Evolutionary conservation across 2,797 vertebrate genomes (phyloP).

Genomic region (Manis crassicaudata): DNA sequence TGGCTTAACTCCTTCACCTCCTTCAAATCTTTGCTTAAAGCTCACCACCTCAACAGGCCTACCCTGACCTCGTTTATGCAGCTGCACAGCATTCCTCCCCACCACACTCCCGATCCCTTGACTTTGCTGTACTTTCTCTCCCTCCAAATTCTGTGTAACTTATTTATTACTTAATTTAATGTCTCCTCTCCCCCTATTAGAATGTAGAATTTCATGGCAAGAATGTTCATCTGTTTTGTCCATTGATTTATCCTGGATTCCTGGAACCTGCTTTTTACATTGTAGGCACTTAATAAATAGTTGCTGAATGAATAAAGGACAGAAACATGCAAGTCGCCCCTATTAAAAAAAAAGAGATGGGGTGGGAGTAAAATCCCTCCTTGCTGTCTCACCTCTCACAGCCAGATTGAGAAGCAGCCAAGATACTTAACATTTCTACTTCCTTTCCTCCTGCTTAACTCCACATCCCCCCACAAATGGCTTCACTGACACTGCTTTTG

Average conservation of each 20-base stretch:
- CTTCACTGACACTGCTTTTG: background rate
- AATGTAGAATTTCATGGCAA: background rate
- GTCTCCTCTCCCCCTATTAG: background rate
- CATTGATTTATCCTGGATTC: background rate
- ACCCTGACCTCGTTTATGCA: background rate
- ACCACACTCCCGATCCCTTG: background rate
- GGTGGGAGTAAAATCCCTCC: too few relatives aligned
- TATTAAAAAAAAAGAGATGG: background rate
- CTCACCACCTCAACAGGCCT: background rate
- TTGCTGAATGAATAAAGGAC: background rate
- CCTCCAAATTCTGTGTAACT: background rate
- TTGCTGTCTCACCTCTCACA: background rate
- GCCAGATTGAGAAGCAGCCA: background rate
- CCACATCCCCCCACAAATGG: background rate
- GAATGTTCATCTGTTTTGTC: constrained; percentile 40
- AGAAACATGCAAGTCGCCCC: background rate
- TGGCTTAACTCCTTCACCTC: background rate
- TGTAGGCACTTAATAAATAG: background rate
- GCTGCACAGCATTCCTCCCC: background rate
- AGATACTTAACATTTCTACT: background rate
- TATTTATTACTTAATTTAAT: background rate
- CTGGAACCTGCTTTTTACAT: background rate
- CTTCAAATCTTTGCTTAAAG: background rate
- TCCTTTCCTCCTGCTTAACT: background rate
- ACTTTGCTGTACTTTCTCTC: background rate